These are phyloP conservation scores for Phymatocera aterrima DNA, from an alignment of 2,888 invertebrate species.

Conservation along the genomic window DNA sequence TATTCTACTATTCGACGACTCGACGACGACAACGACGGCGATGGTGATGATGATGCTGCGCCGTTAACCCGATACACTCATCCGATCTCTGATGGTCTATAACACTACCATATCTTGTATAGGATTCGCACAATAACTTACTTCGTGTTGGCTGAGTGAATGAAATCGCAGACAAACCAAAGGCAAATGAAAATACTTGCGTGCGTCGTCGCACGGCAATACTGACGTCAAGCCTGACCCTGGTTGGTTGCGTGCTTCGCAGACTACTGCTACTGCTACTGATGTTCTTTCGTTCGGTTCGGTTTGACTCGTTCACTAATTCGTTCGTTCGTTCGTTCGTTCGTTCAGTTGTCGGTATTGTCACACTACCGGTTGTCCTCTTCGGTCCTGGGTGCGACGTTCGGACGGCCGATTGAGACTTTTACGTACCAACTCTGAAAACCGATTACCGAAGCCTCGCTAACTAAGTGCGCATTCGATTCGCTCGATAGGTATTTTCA, in stretches of 20 bases:
- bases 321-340: not conserved
- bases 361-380: not conserved
- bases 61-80: not conserved
- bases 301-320: not conserved
- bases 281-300: slow-evolving; percentile 11
- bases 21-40: no score
- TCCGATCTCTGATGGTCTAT: not conserved
- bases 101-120: not conserved
- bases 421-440: not conserved
- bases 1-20: not conserved
- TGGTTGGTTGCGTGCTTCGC: slow-evolving; percentile 61
- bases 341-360: not conserved
- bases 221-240: slow-evolving; percentile 73
- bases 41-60: not conserved
- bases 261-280: slow-evolving; percentile 19
- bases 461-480: no score
- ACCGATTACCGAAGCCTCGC: no score
- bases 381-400: not conserved
- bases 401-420: not conserved
- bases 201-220: slow-evolving; percentile 40
- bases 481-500: no score
- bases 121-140: not conserved
- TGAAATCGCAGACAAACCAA: slow-evolving; percentile 30
- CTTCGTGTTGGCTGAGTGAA: slow-evolving; percentile 13
- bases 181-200: slow-evolving; percentile 39